phyloP scores from a whole-genome alignment of 2,888 invertebrate species.

The Horisme vitalbata region DNA sequence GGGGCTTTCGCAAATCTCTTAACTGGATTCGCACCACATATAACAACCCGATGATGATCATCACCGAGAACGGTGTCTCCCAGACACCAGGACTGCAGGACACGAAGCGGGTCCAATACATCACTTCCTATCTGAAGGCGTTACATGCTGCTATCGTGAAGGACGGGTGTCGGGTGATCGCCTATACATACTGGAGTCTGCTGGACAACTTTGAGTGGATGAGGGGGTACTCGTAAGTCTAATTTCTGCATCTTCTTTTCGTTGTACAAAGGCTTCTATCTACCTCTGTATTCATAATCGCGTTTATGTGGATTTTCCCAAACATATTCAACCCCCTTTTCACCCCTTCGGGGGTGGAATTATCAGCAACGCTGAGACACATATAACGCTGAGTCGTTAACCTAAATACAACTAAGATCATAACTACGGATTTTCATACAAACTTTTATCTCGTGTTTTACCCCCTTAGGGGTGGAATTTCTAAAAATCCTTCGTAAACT shows the following conservation, averaged over 20 bases:
- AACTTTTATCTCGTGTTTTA: too few relatives aligned
- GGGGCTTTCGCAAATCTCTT: slow-evolving; percentile 85
- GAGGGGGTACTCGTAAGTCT: slow-evolving; percentile 85
- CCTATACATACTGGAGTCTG: slow-evolving; percentile 90
- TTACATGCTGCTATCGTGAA: slow-evolving; percentile 72
- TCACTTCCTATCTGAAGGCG: slow-evolving; percentile 72
- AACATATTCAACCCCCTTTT: too few relatives aligned
- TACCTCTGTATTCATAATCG: too few relatives aligned
- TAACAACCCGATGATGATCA: slow-evolving; percentile 79
- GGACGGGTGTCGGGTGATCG: slow-evolving; percentile 83
- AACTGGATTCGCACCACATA: slow-evolving; percentile 84
- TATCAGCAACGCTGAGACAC: too few relatives aligned
- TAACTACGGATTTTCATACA: too few relatives aligned
- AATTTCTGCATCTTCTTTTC: not conserved
- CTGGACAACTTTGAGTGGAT: slow-evolving; percentile 93
- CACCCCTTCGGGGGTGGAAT: too few relatives aligned
- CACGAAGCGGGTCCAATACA: slow-evolving; percentile 75
- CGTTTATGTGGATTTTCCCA: too few relatives aligned
- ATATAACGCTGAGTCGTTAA: too few relatives aligned
- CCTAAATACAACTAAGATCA: too few relatives aligned
- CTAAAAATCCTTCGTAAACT: too few relatives aligned
- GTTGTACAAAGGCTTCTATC: too few relatives aligned
- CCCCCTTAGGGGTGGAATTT: too few relatives aligned
- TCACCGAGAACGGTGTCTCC: slow-evolving; percentile 86
- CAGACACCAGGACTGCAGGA: slow-evolving; percentile 69